Conservation (phyloP, 2,888 invertebrate species). For the Limnephilus rhombicus region DNA sequence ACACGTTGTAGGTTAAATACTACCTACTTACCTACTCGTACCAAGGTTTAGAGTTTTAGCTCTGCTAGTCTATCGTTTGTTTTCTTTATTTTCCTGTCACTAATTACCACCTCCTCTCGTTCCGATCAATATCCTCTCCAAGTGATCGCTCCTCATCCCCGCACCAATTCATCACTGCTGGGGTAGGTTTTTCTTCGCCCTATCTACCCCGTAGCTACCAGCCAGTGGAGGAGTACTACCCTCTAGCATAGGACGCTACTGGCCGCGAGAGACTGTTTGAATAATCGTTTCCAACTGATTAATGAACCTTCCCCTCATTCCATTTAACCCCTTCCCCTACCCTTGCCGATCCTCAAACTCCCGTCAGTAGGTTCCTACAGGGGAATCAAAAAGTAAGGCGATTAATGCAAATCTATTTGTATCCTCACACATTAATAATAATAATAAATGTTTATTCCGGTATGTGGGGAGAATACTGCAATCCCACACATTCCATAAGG, state of each 20-base stretch:
- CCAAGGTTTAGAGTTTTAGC: not conserved
- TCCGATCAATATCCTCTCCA: slow-evolving; percentile 51
- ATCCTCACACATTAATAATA: not conserved
- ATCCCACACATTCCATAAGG: too few species aligned
- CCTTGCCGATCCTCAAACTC: slow-evolving; percentile 68
- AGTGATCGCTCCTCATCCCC: slow-evolving; percentile 43
- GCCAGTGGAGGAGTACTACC: not conserved
- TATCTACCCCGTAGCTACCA: not conserved
- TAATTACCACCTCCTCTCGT: slow-evolving; percentile 70
- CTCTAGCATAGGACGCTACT: slow-evolving; percentile 17
- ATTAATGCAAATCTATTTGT: not conserved
- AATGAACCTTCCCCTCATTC: slow-evolving; percentile 72
- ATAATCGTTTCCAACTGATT: slow-evolving; percentile 78
- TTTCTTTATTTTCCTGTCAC: slow-evolving; percentile 26
- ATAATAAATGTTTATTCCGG: too few species aligned
- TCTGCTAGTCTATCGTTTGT: not conserved
- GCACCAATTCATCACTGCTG: slow-evolving; percentile 41
- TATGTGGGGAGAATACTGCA: too few species aligned
- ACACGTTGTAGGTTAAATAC: too few species aligned
- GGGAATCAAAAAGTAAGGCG: not conserved
- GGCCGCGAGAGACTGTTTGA: slow-evolving; percentile 65
- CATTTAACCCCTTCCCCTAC: slow-evolving; percentile 66
- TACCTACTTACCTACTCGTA: not conserved
- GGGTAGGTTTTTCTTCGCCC: slow-evolving; percentile 28
- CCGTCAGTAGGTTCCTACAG: slow-evolving; percentile 65